A percentile compares a stretch with the other conserved stretches of the same genome.
Evolutionary conservation across 2,113 vertebrate species (phyloP).

Genomic region (Rallus limicola): DNA sequence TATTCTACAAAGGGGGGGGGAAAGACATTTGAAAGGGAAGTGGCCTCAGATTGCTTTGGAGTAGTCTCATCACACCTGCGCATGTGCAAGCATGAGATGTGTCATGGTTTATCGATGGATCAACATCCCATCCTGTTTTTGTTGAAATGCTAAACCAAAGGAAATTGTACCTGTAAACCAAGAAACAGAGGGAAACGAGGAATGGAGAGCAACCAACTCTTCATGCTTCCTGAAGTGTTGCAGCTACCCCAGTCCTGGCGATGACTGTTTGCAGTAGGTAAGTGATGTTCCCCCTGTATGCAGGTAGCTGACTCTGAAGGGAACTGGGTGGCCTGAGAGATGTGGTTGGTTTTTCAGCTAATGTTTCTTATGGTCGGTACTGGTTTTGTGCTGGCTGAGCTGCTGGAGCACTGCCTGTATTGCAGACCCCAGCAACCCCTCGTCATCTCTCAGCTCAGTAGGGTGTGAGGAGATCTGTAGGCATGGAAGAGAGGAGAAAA

Average conservation of each 20-base stretch:
- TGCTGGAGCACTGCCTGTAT: neutral
- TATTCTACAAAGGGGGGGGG: neutral
- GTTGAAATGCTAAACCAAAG: neutral
- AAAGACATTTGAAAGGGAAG: neutral
- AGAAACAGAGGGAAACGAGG: neutral
- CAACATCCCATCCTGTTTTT: neutral
- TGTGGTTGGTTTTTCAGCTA: neutral
- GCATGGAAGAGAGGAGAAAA: neutral
- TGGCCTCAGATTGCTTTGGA: neutral
- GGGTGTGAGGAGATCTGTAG: neutral
- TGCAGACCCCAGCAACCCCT: neutral
- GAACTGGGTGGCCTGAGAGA: neutral
- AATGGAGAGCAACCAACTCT: neutral
- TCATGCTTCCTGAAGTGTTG: neutral
- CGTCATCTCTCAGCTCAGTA: neutral
- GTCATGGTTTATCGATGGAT: neutral
- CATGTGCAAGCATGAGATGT: neutral
- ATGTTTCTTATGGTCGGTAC: neutral
- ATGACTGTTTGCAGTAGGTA: neutral
- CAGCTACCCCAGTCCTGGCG: neutral
- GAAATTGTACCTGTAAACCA: neutral
- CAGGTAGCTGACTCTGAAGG: neutral
- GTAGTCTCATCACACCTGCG: neutral
- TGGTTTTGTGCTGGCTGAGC: neutral
- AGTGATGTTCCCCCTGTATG: neutral